Evolutionary conservation across 2,888 invertebrate species (phyloP).

Genomic region (Smittia aterrima): DNA sequence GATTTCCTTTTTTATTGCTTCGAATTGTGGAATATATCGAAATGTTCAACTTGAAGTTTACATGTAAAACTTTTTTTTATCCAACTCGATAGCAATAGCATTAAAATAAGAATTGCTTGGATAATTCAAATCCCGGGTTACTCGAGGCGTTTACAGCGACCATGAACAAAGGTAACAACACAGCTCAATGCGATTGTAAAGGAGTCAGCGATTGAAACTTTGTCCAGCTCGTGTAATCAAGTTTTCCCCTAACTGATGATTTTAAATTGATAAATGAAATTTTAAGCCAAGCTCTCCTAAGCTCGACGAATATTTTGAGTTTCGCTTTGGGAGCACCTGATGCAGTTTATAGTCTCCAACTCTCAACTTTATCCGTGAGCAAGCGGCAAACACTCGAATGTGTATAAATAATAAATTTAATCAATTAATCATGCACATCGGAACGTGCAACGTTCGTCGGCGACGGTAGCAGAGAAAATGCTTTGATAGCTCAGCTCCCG

Average conservation of each 20-base stretch:
- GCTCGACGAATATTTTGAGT: background rate
- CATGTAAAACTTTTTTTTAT: background rate
- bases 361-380: background rate
- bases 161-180: too few relatives aligned
- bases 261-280: slow-evolving; percentile 5
- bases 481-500: background rate
- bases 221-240: too few relatives aligned
- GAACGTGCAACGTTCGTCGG: background rate
- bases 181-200: too few relatives aligned
- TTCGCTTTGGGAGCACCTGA: background rate
- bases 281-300: background rate
- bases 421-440: slow-evolving; percentile 29
- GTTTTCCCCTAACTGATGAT: background rate
- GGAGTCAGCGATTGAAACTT: too few relatives aligned
- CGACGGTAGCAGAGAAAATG: background rate
- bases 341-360: background rate
- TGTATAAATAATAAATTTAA: slow-evolving; percentile 30
- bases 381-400: background rate
- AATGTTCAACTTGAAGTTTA: background rate
- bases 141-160: too few relatives aligned
- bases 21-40: background rate
- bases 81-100: background rate
- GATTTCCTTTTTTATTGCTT: background rate
- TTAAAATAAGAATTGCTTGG: too few relatives aligned
- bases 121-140: too few relatives aligned